Base-by-base conservation (phyloP, 2,797 vertebrate species). In the Darevskia mixta region DNA sequence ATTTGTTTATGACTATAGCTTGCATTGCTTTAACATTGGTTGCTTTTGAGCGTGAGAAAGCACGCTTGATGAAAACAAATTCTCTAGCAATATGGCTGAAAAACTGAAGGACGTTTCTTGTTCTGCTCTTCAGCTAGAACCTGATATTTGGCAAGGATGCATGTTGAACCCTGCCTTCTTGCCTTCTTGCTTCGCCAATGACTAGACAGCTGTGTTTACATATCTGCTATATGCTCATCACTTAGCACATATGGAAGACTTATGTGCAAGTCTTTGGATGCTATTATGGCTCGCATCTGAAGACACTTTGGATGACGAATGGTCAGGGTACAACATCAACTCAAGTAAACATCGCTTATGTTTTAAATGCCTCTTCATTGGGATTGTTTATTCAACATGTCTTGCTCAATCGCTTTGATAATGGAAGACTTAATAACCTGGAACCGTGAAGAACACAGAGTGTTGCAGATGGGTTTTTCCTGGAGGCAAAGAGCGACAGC, bases 361-460 rank as follows among this genome's bases (percentile, higher is more conserved):
- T 13, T 87, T 91, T 75, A 93, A 95, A 86, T 72, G 82, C 79
- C 43, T 92, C 38, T 72, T 43, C 8, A 71, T 80, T 89, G 61
- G 58, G 4, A 32, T 66, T 49, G 17, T 89, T 58, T 82, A 87
- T 67, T 90, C 64, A 84, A 86, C 79, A 92, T 90, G 67, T 7
- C 82, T 87, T 91, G 55, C 55, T 90, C 82, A 88, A 25, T 87
- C 25, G 78, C 43, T 90, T 80, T 91, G 77, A 72, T 89, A 92
- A 84, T 90, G 15, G 71, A 85, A 92, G 18, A 71, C 77, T 92
- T 91, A 89, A 77, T 86, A 91, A 88, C n/a, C 87, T 29, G 38
- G 20, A 86, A 88, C 69, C 7, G 67, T 32, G 45, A 91, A 67
- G 41, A 75, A 75, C n/a, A 43, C 27, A 11, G 27, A 61, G 55